These are phyloP conservation scores for Axea sp. DNA, from an alignment of 2,888 invertebrate species.

Conservation along the genomic window DNA sequence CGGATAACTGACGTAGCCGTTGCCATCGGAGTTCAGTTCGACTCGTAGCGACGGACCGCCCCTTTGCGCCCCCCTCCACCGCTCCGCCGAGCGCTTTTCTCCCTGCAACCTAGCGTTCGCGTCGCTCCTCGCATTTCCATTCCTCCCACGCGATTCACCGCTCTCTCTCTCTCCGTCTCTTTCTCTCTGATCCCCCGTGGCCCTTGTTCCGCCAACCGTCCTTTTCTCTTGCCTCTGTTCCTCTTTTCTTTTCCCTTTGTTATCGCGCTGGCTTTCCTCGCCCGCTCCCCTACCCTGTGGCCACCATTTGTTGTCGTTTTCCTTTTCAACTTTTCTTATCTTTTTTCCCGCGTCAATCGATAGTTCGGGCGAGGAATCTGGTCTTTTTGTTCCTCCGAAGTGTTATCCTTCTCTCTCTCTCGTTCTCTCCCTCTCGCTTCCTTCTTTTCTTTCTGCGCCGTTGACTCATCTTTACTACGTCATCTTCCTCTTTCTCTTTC, in stretches of 20 bases:
- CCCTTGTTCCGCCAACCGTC: neutral
- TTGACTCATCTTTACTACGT: no score
- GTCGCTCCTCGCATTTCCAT: slow-evolving; percentile 29
- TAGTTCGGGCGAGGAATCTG: slow-evolving; percentile 17
- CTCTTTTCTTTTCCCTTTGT: slow-evolving; percentile 18
- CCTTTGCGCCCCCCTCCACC: slow-evolving; percentile 23
- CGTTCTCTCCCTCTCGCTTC: neutral
- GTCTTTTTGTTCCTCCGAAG: neutral
- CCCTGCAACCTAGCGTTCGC: slow-evolving; percentile 7
- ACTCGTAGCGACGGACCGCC: slow-evolving; percentile 53
- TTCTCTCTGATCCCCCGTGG: neutral
- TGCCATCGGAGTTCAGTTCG: slow-evolving; percentile 6
- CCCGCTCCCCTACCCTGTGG: neutral
- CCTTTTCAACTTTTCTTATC: slow-evolving; percentile 6
- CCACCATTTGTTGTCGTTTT: slow-evolving; percentile 15
- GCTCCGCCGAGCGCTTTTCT: slow-evolving; percentile 18
- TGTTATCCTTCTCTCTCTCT: neutral
- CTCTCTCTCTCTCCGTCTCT: slow-evolving; percentile 3
- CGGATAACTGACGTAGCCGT: slow-evolving; percentile 73
- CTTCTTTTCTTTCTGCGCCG: no score
- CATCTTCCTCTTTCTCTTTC: neutral
- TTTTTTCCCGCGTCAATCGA: slow-evolving; percentile 9
- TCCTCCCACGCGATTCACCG: slow-evolving; percentile 27
- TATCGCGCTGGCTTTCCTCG: slow-evolving; percentile 19
- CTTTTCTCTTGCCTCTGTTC: neutral